Base-by-base conservation (phyloP, 2,113 vertebrate genomes). In the Ciconia stormi region DNA sequence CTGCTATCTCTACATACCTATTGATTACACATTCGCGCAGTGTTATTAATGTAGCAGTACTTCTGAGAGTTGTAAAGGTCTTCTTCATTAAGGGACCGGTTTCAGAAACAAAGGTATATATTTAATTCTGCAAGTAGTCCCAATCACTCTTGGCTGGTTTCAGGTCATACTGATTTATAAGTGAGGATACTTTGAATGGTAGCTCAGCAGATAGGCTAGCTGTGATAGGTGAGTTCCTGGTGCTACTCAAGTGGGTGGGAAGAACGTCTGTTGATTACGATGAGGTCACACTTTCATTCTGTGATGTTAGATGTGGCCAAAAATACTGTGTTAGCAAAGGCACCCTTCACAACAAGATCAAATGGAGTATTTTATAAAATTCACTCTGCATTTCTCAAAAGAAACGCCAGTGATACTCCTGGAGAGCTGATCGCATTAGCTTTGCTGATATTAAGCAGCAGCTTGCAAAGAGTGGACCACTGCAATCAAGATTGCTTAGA, bases 21-120 rank as follows among this genome's bases (percentile, higher is more conserved):
- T 65, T 70, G 83, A 87, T 91, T 87, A 65, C 70, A 70, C 38
- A 10, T 84, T 73, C 0, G 0, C 44, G 67, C 23, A 21, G 52
- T 52, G 65, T 91, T 93, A 79, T 36, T 91, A 89, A 78, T 87
- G 69, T 44, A 82, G 72, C 85, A 63, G 56, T 65, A 50, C 80
- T 92, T 92, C 44, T 65, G 82, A 89, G 86, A 52, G 72, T 87
- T 92, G 59, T 84, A 94, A 81, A 90, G 78, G 69, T 49, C 79
- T 90, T 82, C 72, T 90, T 82, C 72, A 61, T 90, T 95, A 94
- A 89, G 69, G 82, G 62, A 55, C 38, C 26, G 6, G 36, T 59
- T 95, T 87, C 69, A 82, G 89, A 89, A 95, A 69, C 47, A 91
- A 67, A 95, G 77, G 23, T 62, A 34, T 89, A 69, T 67, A 81